phyloP scores from a whole-genome alignment of 2,113 vertebrate species.

The Tapirus terrestris region DNA sequence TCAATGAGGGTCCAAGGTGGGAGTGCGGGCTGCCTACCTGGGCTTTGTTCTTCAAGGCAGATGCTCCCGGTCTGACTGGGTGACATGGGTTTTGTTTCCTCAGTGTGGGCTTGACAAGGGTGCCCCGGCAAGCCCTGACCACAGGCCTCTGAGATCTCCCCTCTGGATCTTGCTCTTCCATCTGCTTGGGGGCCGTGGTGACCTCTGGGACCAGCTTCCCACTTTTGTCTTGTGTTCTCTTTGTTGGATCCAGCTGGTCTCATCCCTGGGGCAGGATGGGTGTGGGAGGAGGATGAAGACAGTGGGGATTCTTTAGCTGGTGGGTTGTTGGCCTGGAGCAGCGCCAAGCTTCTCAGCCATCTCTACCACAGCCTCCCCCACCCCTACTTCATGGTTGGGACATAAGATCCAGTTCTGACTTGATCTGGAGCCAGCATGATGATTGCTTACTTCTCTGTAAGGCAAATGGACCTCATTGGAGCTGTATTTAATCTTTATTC shows the following conservation, averaged over 20 bases:
- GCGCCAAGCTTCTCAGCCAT: constrained; percentile 34
- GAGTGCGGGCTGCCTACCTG: not conserved
- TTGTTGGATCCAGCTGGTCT: constrained; percentile 69
- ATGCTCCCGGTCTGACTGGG: not conserved
- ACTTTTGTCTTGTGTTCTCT: constrained; percentile 35
- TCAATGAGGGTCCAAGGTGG: not conserved
- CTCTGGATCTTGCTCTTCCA: not conserved
- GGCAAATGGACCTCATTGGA: not conserved
- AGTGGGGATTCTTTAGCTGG: constrained; percentile 71
- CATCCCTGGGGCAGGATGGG: constrained; percentile 63
- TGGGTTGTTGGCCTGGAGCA: constrained; percentile 64
- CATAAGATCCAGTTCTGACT: not conserved
- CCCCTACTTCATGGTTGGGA: not conserved
- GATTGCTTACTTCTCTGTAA: not conserved
- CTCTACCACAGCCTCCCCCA: not conserved
- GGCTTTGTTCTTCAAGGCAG: not conserved
- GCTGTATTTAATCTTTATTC: not conserved
- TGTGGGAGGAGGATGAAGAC: constrained; percentile 67
- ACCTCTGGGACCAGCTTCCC: constrained; percentile 28
- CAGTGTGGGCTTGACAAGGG: not conserved
- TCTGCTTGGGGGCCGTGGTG: not conserved
- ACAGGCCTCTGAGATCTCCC: not conserved
- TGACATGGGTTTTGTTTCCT: not conserved
- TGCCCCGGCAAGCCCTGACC: not conserved
- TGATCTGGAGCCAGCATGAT: not conserved